Evolutionary conservation across 92 coral and sea anemone genomes (phyloP).

Genomic region (Paramuricea clavata): DNA sequence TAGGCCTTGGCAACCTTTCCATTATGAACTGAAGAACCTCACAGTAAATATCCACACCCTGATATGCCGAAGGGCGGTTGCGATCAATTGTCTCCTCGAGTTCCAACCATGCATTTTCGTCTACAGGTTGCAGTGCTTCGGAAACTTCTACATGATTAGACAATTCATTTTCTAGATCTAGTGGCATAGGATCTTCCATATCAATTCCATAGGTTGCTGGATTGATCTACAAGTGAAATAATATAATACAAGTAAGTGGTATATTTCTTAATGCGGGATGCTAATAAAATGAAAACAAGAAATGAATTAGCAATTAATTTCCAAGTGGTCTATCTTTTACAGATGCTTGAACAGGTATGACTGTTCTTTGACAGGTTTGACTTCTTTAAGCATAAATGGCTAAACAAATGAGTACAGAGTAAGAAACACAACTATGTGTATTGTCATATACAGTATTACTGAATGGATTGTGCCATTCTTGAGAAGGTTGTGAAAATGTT

Average conservation of each 20-base stretch:
- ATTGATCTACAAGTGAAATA: background rate
- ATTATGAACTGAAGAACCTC: constrained; percentile 2
- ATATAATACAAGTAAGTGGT: background rate
- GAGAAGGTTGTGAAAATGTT: background rate
- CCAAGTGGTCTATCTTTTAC: background rate
- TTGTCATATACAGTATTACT: background rate
- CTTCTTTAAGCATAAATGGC: too few species aligned
- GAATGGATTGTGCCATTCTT: too few species aligned
- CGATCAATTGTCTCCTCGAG: background rate
- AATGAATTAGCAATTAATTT: too few species aligned
- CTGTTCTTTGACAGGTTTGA: too few species aligned
- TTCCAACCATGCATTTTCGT: constrained; percentile 11
- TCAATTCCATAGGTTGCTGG: background rate
- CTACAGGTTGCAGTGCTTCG: background rate
- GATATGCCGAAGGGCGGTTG: background rate
- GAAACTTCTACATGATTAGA: background rate
- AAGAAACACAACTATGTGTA: background rate
- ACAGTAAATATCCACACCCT: constrained; percentile 9
- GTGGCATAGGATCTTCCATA: background rate
- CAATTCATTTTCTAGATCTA: background rate
- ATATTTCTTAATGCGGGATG: too few species aligned
- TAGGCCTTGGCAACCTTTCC: background rate
- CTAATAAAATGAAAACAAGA: too few species aligned
- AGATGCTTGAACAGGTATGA: too few species aligned
- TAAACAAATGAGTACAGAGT: too few species aligned